Conservation (phyloP, 2,888 invertebrate species). For the Stramonita haemastoma region DNA sequence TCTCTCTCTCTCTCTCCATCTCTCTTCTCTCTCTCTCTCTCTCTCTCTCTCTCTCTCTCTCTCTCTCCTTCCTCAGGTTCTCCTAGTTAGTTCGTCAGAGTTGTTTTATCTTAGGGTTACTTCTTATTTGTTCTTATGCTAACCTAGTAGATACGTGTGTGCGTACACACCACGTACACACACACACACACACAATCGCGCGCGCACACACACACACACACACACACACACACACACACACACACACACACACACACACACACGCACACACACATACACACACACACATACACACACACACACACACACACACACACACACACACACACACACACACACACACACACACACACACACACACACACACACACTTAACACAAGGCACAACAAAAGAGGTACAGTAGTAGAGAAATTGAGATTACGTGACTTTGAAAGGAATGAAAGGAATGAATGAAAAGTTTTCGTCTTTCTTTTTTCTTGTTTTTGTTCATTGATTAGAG, state of each 20-base stretch:
- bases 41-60: neutral
- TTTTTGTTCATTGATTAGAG: no score
- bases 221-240: neutral
- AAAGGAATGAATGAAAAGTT: no score
- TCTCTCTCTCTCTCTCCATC: no score
- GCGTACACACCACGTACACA: neutral
- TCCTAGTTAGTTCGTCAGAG: neutral
- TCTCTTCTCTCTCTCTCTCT: neutral
- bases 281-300: neutral
- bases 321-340: no score
- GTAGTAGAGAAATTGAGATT: no score
- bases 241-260: neutral
- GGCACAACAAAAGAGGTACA: no score
- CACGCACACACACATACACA: constrained; percentile 2
- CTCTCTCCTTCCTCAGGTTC: neutral
- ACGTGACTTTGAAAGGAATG: no score
- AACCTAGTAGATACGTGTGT: neutral
- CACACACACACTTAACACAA: no score
- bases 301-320: neutral
- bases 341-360: no score
- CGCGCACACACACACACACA: neutral
- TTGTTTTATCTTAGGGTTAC: neutral
- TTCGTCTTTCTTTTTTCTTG: no score
- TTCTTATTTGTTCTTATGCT: neutral
- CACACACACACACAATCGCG: neutral